Base-by-base conservation (phyloP, 1,140 invertebrate species). In the Geopemphigus sp. region DNA sequence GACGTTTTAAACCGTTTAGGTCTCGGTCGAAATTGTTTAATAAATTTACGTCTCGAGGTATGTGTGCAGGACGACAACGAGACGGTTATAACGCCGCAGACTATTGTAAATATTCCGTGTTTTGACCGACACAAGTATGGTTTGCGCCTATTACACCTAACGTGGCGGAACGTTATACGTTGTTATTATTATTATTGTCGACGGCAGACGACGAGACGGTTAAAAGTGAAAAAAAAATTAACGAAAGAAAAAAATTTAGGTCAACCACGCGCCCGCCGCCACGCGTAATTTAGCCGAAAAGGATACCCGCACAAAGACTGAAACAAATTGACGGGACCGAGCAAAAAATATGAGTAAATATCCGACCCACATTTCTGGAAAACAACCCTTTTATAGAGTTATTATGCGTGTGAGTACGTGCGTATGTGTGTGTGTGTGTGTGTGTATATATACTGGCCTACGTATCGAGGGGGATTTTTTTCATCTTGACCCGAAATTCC, bases 311-410 rank as follows among this genome's bases (percentile, higher is more conserved):
- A 68, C 50, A 68, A 68, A 50, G 0, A 50, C 66, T 47, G 66
- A 68, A 68, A 47, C 22, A 24, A 50, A 68, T 68, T 68, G 66
- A 68, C 22, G 22, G 15, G 45, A 22, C 3, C 15, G 39, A 68
- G 66, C 66, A 68, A 68, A 68, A 68, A 68, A 68, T 26, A 50
- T 6, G 47, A 47, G 50, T 47, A 68, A 22, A 59, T 50, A 47
- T 68, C 66, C n/a, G 66, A 68, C 66, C 66, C 66, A 68, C 66
- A 24, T 68, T 50, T 50, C 39, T 50, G 14, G 15, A 50, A 50
- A 10, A 17, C 22, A 45, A 68, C 45, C 66, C 45, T 50, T 24
- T 68, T 50, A 1, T 15, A n/a, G n/a, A n/a, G n/a, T n/a, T n/a
- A n/a, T n/a, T n/a, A n/a, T n/a, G n/a, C n/a, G n/a, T n/a, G n/a